Evolutionary conservation across 1,140 invertebrate genomes (phyloP), one percentile per base, ranked within the genome.

Genomic region (Ganaspis sp.): DNA sequence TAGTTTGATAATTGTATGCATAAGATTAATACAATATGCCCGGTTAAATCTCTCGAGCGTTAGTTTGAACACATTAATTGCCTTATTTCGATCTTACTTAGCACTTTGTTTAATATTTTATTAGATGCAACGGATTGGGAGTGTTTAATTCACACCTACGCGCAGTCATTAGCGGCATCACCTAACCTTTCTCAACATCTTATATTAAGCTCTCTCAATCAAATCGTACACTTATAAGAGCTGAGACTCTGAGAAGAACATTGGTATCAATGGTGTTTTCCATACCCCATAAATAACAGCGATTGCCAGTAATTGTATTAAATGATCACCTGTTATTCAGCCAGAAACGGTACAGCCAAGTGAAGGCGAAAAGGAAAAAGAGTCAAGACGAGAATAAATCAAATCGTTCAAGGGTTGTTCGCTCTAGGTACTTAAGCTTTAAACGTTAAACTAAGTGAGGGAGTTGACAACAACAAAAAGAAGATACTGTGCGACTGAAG

Each of bases 271-370:
- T 83, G 72, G 74, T 80, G 74, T 80, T 87, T 83, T 79, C 70
- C 79, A 72, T 78, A 81, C 74, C 78, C 84, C 82, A 76, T 90
- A 90, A 90, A 90, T 90, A 84, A 89, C 78, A 72, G 73, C 53
- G 75, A 86, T 87, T 84, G 77, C 40, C 71, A 72, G 81, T 88
- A 90, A 89, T 89, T 90, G 88, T 88, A 88, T 90, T 89, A 90
- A 86, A 90, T 90, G 86, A 89, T 77, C 53, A 78, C 80, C 86
- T 87, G 87, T 87, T 84, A 81, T 76, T 81, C 74, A 77, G 72
- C 38, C 70, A 72, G 15, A 8, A n/a, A 58, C 45, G 17, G 34
- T 45, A 49, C 73, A 76, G 72, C 64, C 72, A 70, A 29, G 38
- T 64, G 11, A 29, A 23, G 64, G 29, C 58, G 29, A 64, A 38